phyloP scores from a whole-genome alignment of 2,797 vertebrate species.

The Heterohyrax brucei region DNA sequence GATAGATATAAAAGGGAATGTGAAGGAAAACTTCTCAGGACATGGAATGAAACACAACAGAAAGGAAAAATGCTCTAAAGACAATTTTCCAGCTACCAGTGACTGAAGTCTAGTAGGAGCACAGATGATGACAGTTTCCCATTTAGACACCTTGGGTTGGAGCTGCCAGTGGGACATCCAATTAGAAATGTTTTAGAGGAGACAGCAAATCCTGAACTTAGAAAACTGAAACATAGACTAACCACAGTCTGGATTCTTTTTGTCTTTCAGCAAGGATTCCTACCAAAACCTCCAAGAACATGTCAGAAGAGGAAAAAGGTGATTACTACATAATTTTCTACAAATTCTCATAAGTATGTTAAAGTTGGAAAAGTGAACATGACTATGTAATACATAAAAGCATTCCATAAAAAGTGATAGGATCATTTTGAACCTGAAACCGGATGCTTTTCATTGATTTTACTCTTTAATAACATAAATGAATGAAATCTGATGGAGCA shows the following conservation, averaged over 20 bases:
- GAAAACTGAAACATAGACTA: neutral
- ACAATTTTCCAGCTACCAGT: neutral
- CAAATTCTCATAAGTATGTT: neutral
- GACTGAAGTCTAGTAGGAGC: neutral
- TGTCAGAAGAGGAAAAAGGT: conserved; percentile 31
- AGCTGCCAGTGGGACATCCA: neutral
- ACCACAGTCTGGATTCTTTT: conserved; percentile 10
- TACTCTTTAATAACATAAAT: neutral
- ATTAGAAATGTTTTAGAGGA: conserved; percentile 13
- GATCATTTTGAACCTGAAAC: neutral
- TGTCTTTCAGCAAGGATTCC: conserved; percentile 49
- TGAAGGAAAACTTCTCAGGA: neutral
- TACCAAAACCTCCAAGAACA: neutral
- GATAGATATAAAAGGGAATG: neutral
- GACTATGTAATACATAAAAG: neutral
- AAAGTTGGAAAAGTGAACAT: neutral
- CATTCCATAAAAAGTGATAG: neutral
- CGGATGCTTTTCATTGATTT: neutral
- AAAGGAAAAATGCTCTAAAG: neutral
- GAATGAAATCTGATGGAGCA: neutral
- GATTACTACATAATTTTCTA: conserved; percentile 44
- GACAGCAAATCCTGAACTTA: neutral
- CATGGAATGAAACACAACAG: neutral
- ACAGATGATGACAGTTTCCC: neutral
- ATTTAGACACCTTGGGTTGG: neutral